Evolutionary conservation across 2,888 invertebrate genomes (phyloP).

Genomic region (Leptopilina myrica): DNA sequence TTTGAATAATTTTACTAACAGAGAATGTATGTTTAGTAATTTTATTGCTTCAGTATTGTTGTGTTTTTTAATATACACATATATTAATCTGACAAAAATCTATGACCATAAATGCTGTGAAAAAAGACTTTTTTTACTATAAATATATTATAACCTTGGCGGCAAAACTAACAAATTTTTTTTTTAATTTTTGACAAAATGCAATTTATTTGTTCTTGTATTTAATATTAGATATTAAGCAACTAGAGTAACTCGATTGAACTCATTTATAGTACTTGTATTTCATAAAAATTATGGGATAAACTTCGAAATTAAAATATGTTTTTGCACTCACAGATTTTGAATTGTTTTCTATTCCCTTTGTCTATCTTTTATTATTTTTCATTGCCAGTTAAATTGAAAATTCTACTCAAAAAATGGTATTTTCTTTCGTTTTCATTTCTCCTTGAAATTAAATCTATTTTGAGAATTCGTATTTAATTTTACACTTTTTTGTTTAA

Average conservation of each 20-base stretch:
- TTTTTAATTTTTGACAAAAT: neutral
- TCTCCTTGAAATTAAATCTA: too few relatives aligned
- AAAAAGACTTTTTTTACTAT: neutral
- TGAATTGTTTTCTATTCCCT: neutral
- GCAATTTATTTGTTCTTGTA: conserved; percentile 5
- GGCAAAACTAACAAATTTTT: conserved; percentile 2
- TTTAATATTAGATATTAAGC: conserved; percentile 6
- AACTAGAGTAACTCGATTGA: neutral
- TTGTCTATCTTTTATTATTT: neutral
- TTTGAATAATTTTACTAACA: too few relatives aligned
- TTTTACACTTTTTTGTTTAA: too few relatives aligned
- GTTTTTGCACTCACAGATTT: conserved; percentile 25
- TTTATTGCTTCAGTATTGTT: conserved; percentile 6
- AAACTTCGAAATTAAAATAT: conserved; percentile 29
- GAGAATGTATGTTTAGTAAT: neutral
- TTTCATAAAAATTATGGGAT: neutral
- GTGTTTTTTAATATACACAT: neutral
- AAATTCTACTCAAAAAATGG: too few relatives aligned
- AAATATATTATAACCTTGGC: neutral
- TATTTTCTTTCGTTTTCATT: neutral
- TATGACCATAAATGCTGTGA: conserved; percentile 7
- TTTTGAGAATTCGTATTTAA: too few relatives aligned
- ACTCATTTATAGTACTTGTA: conserved; percentile 16
- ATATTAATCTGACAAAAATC: conserved; percentile 1
- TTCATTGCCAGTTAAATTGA: neutral